phyloP scores from a whole-genome alignment of 1,140 invertebrate species.

The Orussus abietinus region DNA sequence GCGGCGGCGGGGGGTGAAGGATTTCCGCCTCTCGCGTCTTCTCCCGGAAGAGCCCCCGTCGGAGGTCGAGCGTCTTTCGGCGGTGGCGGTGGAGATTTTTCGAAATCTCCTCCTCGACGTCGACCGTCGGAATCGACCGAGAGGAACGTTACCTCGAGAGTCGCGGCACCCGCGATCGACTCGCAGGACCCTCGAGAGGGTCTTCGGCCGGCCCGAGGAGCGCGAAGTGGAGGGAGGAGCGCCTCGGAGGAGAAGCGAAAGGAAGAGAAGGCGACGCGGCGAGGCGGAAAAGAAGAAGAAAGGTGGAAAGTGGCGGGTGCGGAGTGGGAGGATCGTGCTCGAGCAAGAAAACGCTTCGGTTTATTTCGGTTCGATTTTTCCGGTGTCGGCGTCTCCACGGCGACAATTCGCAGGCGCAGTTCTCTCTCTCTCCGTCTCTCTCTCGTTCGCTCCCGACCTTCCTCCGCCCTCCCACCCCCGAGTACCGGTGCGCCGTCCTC shows the following conservation, averaged over 20 bases:
- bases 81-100: too few relatives aligned
- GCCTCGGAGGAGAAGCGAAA: slow-evolving; percentile 19
- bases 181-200: too few relatives aligned
- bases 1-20: background rate
- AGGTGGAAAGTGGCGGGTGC: background rate
- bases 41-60: too few relatives aligned
- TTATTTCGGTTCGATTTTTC: slow-evolving; percentile 56
- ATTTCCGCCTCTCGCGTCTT: too few relatives aligned
- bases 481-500: slow-evolving; percentile 17
- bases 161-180: too few relatives aligned
- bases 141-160: too few relatives aligned
- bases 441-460: slow-evolving; percentile 20
- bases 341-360: slow-evolving; percentile 48
- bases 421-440: slow-evolving; percentile 26
- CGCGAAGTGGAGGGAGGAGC: slow-evolving; percentile 1
- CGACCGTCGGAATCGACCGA: too few relatives aligned
- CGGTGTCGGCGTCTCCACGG: slow-evolving; percentile 49
- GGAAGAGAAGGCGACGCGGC: slow-evolving; percentile 18
- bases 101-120: too few relatives aligned
- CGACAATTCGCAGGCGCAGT: slow-evolving; percentile 54
- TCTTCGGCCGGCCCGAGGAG: too few relatives aligned
- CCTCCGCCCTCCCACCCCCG: slow-evolving; percentile 26
- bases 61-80: too few relatives aligned
- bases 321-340: slow-evolving; percentile 21
- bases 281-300: slow-evolving; percentile 7